These are phyloP conservation scores for Tetramorium alpestre DNA, from an alignment of 1,140 invertebrate species.

Conservation along the genomic window DNA sequence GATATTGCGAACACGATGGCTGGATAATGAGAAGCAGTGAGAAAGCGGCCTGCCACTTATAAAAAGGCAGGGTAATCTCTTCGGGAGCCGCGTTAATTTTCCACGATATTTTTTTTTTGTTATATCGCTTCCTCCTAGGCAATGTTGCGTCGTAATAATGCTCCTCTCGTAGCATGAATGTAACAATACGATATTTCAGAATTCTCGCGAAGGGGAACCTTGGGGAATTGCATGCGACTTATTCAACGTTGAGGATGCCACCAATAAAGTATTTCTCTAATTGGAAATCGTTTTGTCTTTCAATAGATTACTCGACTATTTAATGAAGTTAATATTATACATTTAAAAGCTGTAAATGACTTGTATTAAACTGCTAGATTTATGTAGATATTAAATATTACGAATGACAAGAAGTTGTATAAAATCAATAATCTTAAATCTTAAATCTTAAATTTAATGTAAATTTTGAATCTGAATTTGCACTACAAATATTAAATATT, in stretches of 20 bases:
- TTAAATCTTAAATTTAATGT: not conserved
- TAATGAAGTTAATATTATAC: constrained; percentile 9
- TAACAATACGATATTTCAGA: constrained; percentile 45
- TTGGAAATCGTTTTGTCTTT: not conserved
- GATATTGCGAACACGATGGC: constrained; percentile 30
- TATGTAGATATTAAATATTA: not conserved
- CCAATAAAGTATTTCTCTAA: constrained; percentile 4
- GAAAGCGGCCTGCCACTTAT: not conserved
- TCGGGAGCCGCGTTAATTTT: constrained; percentile 26
- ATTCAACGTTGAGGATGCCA: not conserved
- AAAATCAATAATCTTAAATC: not conserved
- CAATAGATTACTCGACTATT: not conserved
- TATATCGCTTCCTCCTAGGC: constrained; percentile 25
- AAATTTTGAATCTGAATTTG: not conserved
- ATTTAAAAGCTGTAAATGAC: not conserved
- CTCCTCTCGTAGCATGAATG: not conserved
- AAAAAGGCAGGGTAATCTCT: constrained; percentile 22
- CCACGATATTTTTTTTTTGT: constrained; percentile 26
- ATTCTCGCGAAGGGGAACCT: not conserved
- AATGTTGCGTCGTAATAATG: constrained; percentile 10
- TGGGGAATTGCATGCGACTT: not conserved
- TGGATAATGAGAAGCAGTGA: constrained; percentile 30
- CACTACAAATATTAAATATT: not conserved
- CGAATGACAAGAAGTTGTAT: not conserved
- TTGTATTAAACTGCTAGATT: not conserved